Evolutionary conservation across 2,797 vertebrate genomes (phyloP), one percentile per base, ranked within the genome.

Genomic region (Phataginus tricuspis): DNA sequence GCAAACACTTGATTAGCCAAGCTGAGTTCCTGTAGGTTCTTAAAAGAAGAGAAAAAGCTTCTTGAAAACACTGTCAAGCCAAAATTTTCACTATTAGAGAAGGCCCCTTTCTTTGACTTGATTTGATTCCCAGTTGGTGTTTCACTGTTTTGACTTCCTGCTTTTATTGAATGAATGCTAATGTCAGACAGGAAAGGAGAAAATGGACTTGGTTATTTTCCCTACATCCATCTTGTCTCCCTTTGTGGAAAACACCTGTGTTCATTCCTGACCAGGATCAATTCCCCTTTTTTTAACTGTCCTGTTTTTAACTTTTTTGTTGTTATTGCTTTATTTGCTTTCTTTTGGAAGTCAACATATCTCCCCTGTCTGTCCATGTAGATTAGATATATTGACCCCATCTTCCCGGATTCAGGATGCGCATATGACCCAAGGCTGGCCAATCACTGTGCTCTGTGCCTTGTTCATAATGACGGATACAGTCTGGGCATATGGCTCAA

Each of bases 1-100:
- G 37, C 87, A 96, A 96, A 97, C 93, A 96, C 96, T 97, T 95
- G 92, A 96, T 97, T 96, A 98, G 92, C 92, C 90, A 95, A 82
- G 42, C 84, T 79, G 80, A 95, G 95, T 95, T 97, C 95, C 96
- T 95, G 85, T 95, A 95, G 29, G n/a, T 96, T 92, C 94, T 87
- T 90, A 69, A 94, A 95, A 82, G 57, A 42, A 77, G 66, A 93
- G 80, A 45, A 61, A 66, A 57, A 83, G 55, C 66, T 64, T 94
- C 94, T 74, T 68, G 59, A 78, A 95, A 96, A 82, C 90, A 87
- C 21, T 68, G 78, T 42, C 74, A 84, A 91, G 59, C 94, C 63
- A 89, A 88, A 86, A 92, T 77, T 88, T 53, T 91, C 31, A 14
- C 71, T 57, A 37, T 71, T 55, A 23, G 31, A 75, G 80, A 84